phyloP scores from a whole-genome alignment of 2,113 vertebrate genomes.

The Cyanocitta stelleri region DNA sequence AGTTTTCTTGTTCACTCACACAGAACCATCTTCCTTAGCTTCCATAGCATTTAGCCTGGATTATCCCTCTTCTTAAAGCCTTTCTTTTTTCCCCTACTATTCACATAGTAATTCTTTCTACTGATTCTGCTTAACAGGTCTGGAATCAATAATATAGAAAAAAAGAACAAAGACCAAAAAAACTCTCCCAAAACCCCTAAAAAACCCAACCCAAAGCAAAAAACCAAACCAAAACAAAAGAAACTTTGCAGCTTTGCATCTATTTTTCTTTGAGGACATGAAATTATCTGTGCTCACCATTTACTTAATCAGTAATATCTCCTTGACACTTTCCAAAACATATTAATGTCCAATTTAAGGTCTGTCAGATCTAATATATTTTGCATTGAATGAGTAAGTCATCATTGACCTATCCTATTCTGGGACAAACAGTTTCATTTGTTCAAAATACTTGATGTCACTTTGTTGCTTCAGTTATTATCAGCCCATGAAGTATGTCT shows the following conservation, averaged over 20 bases:
- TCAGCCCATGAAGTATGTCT: neutral
- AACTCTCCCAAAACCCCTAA: too few relatives aligned
- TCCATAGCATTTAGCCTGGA: neutral
- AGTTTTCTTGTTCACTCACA: neutral
- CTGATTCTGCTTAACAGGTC: neutral
- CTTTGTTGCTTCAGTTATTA: neutral
- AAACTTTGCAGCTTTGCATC: neutral
- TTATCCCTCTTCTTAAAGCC: neutral
- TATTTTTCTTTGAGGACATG: neutral
- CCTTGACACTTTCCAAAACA: neutral
- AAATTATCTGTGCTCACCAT: neutral
- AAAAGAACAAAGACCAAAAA: neutral
- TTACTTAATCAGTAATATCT: neutral
- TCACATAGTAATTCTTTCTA: neutral
- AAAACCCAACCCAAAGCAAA: neutral
- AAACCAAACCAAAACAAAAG: neutral
- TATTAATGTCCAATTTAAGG: neutral
- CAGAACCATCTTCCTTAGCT: neutral
- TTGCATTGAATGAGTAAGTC: neutral
- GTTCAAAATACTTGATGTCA: neutral
- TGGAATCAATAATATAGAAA: neutral
- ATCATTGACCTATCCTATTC: neutral
- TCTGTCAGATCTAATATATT: neutral
- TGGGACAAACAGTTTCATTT: neutral
- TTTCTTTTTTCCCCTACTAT: fast-evolving